Base-by-base conservation (phyloP, 2,888 invertebrate genomes). In the Tetanocera ferruginea region DNA sequence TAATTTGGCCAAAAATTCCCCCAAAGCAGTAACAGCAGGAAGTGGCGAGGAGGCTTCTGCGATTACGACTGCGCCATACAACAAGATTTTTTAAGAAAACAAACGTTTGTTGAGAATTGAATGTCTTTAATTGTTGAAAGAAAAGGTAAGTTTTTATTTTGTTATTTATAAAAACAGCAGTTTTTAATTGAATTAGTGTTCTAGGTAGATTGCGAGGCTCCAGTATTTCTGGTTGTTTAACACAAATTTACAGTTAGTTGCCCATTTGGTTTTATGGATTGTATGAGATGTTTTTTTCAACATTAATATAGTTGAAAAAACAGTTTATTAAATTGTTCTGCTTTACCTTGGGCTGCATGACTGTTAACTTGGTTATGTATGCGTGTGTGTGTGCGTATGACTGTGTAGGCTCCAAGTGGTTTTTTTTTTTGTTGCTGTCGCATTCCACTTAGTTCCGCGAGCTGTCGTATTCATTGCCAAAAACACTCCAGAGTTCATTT, bases 51-150 rank as follows among this genome's bases (percentile, higher is more conserved):
- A 72, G 37, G 17, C 31, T 72, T 72, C 72, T 37, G 23, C 55
- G 19, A 55, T 9, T 9, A n/a, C 57, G 37, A n/a, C 23, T 57
- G 17, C 25, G 25, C 9, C 14, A 23, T 37, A 28, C 5, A 14
- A 19, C 57, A 55, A 60, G 57, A 37, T 60, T 14, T 6, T 34
- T 52, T 25, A n/a, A 2, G 11, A 31, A 28, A 55, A 19, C 19
- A 71, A 55, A 34, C 11, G 31, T 70, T 70, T 70, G 70, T 70
- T 70, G 70, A 70, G 70, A 70, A 70, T 70, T 34, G n/a, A 28
- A n/a, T 8, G 19, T 23, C 43, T 11, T 34, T 25, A 57, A 31
- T 72, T 55, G 19, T 19, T 72, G 11, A 34, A 69, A 51, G 17
- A 28, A 72, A 72, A 72, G 72, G 72, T 57, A 19, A 55, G 72